Conservation (phyloP, 2,113 vertebrate species). For the Cricetomys ansorgei region DNA sequence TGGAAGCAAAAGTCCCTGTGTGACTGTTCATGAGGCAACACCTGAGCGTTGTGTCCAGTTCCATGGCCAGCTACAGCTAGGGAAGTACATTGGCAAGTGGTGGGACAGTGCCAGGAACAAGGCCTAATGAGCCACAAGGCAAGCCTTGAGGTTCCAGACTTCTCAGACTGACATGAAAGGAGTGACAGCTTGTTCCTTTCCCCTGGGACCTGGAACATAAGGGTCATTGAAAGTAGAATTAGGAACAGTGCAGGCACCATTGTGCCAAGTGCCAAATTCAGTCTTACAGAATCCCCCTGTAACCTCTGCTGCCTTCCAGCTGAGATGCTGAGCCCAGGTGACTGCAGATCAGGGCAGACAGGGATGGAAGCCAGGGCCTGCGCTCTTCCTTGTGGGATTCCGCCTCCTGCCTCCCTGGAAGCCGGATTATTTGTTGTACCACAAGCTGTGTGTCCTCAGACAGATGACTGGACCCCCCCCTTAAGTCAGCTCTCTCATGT, state of each 20-base stretch:
- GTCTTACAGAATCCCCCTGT: background rate
- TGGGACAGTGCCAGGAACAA: background rate
- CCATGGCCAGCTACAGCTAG: background rate
- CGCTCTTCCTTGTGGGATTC: background rate
- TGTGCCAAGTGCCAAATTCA: background rate
- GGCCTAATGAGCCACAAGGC: background rate
- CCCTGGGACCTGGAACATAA: background rate
- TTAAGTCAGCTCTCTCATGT: background rate
- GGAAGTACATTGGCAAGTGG: no score
- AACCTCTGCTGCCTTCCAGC: background rate
- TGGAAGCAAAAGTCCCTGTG: background rate
- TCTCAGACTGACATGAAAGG: background rate
- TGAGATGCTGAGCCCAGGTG: background rate
- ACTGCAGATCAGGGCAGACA: background rate
- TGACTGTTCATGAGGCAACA: background rate
- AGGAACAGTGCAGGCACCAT: background rate
- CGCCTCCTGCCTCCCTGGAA: background rate
- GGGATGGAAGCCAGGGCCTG: background rate
- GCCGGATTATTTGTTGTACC: background rate
- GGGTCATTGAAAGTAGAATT: background rate
- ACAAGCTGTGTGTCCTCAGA: conserved; percentile 17
- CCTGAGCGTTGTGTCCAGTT: background rate
- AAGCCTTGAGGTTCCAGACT: background rate
- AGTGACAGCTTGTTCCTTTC: background rate
- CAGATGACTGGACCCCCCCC: background rate